Evolutionary conservation across 2,888 invertebrate species (phyloP).

Genomic region (Heliconius ethilla): DNA sequence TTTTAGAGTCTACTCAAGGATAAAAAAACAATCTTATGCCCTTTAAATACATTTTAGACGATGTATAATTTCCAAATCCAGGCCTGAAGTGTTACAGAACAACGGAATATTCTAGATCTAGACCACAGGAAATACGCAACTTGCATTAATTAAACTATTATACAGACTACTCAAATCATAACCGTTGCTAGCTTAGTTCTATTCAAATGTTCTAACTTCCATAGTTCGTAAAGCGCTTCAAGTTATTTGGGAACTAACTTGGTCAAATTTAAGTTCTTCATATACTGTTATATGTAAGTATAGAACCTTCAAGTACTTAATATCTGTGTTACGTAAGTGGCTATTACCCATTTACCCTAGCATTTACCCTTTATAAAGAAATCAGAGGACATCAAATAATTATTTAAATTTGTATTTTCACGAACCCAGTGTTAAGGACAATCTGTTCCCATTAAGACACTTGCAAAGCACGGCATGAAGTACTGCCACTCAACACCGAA

Average conservation of each 20-base stretch:
- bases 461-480: neutral
- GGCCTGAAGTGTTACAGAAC: neutral
- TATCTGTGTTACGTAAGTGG: neutral
- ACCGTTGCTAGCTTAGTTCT: neutral
- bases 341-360: no score
- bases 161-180: conserved; percentile 3
- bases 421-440: no score
- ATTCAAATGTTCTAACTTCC: conserved; percentile 8
- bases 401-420: no score
- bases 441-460: neutral
- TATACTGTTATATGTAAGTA: neutral
- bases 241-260: conserved; percentile 16
- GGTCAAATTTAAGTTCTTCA: neutral
- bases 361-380: no score
- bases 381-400: no score
- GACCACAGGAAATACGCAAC: neutral
- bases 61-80: neutral
- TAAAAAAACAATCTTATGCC: neutral
- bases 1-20: no score
- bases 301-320: neutral
- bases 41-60: neutral
- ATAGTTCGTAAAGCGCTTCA: conserved; percentile 4
- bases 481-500: no score
- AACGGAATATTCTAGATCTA: neutral
- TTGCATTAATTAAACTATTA: conserved; percentile 11